These are phyloP conservation scores for Selenia dentaria DNA, from an alignment of 2,888 invertebrate genomes.

Conservation along the genomic window DNA sequence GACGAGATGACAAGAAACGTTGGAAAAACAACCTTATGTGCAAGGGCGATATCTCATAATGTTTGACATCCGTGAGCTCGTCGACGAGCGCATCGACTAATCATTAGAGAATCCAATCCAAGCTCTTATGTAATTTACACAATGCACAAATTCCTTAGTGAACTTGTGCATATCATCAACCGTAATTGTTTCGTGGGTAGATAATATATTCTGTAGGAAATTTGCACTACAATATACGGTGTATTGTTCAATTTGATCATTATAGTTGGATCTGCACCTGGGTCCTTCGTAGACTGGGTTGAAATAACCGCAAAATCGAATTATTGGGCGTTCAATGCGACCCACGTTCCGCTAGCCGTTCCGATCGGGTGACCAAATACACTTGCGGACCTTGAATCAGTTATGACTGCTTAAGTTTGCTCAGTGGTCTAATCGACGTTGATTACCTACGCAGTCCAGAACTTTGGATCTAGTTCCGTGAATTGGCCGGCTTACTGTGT, in stretches of 20 bases:
- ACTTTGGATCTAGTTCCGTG: not conserved
- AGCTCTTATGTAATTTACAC: too few species aligned
- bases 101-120: too few species aligned
- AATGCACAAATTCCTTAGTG: too few species aligned
- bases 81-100: too few species aligned
- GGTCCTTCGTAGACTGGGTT: slow-evolving; percentile 59
- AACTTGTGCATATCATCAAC: too few species aligned
- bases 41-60: too few species aligned
- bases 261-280: slow-evolving; percentile 66
- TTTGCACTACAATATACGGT: slow-evolving; percentile 28
- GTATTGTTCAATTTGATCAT: slow-evolving; percentile 64
- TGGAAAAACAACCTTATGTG: too few species aligned
- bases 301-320: slow-evolving; percentile 80
- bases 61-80: too few species aligned
- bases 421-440: slow-evolving; percentile 12
- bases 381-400: slow-evolving; percentile 51
- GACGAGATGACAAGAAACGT: too few species aligned
- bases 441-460: slow-evolving; percentile 5
- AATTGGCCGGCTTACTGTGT: not conserved
- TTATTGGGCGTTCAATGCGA: slow-evolving; percentile 71
- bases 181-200: too few species aligned
- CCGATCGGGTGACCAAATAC: slow-evolving; percentile 55
- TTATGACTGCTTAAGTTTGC: slow-evolving; percentile 41
- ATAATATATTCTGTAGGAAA: too few species aligned
- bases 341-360: slow-evolving; percentile 60